Percentiles rank a stretch among this genome's conserved stretches.
phyloP scores from a whole-genome alignment of 2,888 invertebrate genomes.

The Terebella lapidaria region DNA sequence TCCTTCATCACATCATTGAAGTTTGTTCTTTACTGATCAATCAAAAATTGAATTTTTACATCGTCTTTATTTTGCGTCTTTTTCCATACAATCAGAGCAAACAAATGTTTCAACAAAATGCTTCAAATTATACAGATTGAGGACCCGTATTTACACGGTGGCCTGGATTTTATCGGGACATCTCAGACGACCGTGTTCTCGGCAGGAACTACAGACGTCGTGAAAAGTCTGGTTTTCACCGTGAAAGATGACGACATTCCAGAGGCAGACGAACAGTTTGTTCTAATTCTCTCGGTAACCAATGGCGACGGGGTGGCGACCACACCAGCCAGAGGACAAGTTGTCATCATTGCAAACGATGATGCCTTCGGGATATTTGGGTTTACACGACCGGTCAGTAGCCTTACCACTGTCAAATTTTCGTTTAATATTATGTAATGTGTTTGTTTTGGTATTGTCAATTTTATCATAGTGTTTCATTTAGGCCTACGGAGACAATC shows the following conservation, averaged over 20 bases:
- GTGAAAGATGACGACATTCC: slow-evolving; percentile 40
- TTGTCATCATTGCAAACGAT: slow-evolving; percentile 45
- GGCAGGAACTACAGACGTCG: slow-evolving; percentile 24
- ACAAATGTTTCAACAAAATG: no score
- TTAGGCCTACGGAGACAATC: no score
- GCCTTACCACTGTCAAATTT: no score
- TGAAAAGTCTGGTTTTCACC: slow-evolving; percentile 33
- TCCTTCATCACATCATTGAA: no score
- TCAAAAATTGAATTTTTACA: no score
- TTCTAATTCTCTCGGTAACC: slow-evolving; percentile 28
- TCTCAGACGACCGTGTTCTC: slow-evolving; percentile 39
- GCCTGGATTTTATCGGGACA: slow-evolving; percentile 41
- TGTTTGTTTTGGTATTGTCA: no score
- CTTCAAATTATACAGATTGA: slow-evolving; percentile 13
- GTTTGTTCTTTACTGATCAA: no score
- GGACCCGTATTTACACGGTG: slow-evolving; percentile 10
- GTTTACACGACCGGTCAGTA: slow-evolving; percentile 32
- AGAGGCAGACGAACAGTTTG: slow-evolving; percentile 39
- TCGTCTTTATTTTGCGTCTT: no score
- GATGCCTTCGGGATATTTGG: slow-evolving; percentile 48
- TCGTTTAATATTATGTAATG: no score
- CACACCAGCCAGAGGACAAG: slow-evolving; percentile 26
- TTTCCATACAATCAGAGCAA: no score
- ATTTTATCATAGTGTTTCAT: no score
- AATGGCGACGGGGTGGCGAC: slow-evolving; percentile 27